These are phyloP conservation scores for Phalanger gymnotis DNA, from an alignment of 2,797 vertebrate genomes.

Conservation along the genomic window DNA sequence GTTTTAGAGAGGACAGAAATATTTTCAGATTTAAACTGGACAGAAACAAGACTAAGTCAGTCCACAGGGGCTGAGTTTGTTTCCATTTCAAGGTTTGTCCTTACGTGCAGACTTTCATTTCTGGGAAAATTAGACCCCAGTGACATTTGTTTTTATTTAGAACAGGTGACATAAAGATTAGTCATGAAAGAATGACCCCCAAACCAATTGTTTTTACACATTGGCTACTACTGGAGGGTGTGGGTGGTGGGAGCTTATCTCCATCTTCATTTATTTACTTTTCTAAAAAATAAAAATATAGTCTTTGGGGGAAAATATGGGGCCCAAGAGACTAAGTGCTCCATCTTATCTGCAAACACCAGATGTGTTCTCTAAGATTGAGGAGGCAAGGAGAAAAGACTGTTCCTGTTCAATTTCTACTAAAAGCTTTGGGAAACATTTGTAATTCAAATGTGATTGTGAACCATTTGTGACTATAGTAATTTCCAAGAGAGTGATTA, in stretches of 20 bases:
- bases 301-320: conserved; percentile 6
- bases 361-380: conserved; percentile 31
- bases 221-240: not conserved
- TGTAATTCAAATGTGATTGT: conserved; percentile 22
- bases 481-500: not conserved
- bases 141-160: conserved; percentile 33
- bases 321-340: not conserved
- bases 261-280: conserved; percentile 29
- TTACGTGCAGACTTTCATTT: conserved; percentile 22
- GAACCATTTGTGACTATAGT: not conserved
- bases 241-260: not conserved
- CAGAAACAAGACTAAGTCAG: not conserved
- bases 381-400: not conserved
- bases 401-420: conserved; percentile 18
- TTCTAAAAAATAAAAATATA: conserved; percentile 44
- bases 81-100: conserved; percentile 32
- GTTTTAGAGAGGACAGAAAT: not conserved
- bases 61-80: conserved; percentile 17
- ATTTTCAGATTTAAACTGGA: conserved; percentile 12
- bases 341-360: not conserved
- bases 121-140: not conserved
- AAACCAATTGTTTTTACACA: conserved; percentile 35
- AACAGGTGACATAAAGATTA: not conserved
- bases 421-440: conserved; percentile 34
- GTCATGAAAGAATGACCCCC: conserved; percentile 8